A percentile compares a stretch with the other conserved stretches of the same genome.
Evolutionary conservation across 2,888 invertebrate species (phyloP).

Genomic region (Nephrotoma guestfalica): DNA sequence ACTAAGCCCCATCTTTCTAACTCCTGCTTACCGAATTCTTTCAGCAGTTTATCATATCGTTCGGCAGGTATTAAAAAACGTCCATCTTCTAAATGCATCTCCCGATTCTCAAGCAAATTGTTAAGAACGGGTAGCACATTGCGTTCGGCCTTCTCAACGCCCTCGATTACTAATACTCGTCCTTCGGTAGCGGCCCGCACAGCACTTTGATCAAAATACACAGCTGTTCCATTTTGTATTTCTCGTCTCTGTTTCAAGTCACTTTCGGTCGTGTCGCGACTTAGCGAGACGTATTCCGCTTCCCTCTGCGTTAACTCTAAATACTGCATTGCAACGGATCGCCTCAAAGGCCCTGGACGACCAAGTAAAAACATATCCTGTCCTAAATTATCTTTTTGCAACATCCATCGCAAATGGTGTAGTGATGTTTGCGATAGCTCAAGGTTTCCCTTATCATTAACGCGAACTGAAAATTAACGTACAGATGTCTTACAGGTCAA

Average conservation of each 20-base stretch:
- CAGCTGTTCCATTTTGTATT: conserved; percentile 73
- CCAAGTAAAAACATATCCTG: conserved; percentile 95
- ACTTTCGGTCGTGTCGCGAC: conserved; percentile 91
- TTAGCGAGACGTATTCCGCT: conserved; percentile 84
- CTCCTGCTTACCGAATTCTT: conserved; percentile 68
- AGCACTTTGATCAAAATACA: conserved; percentile 92
- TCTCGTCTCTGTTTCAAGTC: conserved; percentile 93
- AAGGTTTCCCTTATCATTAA: conserved; percentile 38
- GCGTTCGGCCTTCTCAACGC: conserved; percentile 93
- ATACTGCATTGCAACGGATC: conserved; percentile 75
- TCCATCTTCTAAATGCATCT: conserved; percentile 97
- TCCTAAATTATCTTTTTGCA: conserved; percentile 82
- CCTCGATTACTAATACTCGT: conserved; percentile 78
- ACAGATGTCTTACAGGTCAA: conserved; percentile 8
- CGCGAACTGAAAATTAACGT: conserved; percentile 27
- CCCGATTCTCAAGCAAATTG: conserved; percentile 90
- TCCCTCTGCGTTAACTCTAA: conserved; percentile 80
- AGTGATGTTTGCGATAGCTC: conserved; percentile 55
- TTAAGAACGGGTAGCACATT: conserved; percentile 94
- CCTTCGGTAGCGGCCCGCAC: conserved; percentile 85
- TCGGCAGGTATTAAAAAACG: conserved; percentile 77
- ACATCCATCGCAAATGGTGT: conserved; percentile 84
- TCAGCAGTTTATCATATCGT: conserved; percentile 76
- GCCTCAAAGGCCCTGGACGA: conserved; percentile 64
- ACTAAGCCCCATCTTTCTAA: conserved; percentile 78